Evolutionary conservation across 2,797 vertebrate genomes (phyloP).

Genomic region (Taenioides sp.): DNA sequence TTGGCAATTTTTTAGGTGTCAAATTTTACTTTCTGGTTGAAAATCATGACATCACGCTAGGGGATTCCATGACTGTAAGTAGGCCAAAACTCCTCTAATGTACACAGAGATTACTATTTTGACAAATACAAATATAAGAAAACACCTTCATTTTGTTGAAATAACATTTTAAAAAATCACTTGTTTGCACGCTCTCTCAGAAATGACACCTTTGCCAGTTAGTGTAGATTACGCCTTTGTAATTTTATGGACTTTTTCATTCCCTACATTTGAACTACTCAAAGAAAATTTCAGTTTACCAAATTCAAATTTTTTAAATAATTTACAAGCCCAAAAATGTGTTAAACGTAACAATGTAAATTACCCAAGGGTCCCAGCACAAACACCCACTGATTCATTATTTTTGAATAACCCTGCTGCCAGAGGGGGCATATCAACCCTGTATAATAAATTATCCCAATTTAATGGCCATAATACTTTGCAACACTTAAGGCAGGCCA

Average conservation of each 20-base stretch:
- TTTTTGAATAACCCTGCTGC: neutral
- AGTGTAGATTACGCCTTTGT: neutral
- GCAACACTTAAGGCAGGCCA: neutral
- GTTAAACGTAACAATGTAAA: neutral
- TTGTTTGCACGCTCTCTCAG: neutral
- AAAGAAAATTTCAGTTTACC: neutral
- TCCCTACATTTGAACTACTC: neutral
- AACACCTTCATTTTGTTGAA: no score
- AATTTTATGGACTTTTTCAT: neutral
- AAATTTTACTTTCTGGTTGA: no score
- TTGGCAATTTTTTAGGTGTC: no score
- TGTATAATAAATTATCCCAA: neutral
- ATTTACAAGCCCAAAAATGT: neutral
- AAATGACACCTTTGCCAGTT: neutral
- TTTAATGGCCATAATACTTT: neutral
- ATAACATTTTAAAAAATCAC: no score
- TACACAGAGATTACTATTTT: no score
- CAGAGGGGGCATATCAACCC: neutral
- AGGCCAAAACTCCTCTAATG: no score
- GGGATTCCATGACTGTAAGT: no score
- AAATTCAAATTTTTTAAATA: neutral
- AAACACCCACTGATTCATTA: neutral
- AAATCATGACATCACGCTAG: no score
- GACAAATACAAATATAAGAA: no score
- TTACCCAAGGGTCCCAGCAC: neutral